phyloP scores from a whole-genome alignment of 2,113 vertebrate genomes.

The Rana temporaria region DNA sequence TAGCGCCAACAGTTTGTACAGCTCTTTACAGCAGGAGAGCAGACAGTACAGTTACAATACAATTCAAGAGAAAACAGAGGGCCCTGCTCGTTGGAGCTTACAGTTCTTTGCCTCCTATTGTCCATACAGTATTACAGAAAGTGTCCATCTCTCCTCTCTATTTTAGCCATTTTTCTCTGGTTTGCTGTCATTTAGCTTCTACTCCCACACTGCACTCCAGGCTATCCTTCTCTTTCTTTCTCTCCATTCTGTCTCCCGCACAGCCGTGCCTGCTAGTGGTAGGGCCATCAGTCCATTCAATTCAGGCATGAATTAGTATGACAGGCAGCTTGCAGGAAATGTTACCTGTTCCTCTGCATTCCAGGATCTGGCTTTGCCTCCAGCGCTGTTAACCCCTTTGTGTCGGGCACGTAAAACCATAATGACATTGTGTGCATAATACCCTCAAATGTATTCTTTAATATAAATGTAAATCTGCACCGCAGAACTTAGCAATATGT shows the following conservation, averaged over 20 bases:
- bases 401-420: background rate
- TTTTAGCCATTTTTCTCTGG: background rate
- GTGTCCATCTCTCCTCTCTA: background rate
- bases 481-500: slow-evolving; percentile 6
- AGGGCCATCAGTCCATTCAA: slow-evolving; percentile 34
- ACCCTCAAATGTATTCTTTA: slow-evolving; percentile 24
- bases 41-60: too few relatives aligned
- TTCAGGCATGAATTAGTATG: slow-evolving; percentile 52
- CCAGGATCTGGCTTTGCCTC: slow-evolving; percentile 33
- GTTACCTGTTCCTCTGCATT: slow-evolving; percentile 53
- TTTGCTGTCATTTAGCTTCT: background rate
- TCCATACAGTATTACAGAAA: too few relatives aligned
- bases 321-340: slow-evolving; percentile 40
- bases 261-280: slow-evolving; percentile 5
- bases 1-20: too few relatives aligned
- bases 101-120: too few relatives aligned
- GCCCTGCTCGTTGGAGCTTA: too few relatives aligned
- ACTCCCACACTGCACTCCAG: background rate
- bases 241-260: slow-evolving; percentile 13
- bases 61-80: too few relatives aligned
- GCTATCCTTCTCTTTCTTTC: background rate
- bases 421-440: slow-evolving; percentile 26
- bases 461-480: slow-evolving; percentile 43
- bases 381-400: slow-evolving; percentile 34
- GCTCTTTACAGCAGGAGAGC: too few relatives aligned